Evolutionary conservation across 2,797 vertebrate species (phyloP).

Genomic region (Staurois parvus): DNA sequence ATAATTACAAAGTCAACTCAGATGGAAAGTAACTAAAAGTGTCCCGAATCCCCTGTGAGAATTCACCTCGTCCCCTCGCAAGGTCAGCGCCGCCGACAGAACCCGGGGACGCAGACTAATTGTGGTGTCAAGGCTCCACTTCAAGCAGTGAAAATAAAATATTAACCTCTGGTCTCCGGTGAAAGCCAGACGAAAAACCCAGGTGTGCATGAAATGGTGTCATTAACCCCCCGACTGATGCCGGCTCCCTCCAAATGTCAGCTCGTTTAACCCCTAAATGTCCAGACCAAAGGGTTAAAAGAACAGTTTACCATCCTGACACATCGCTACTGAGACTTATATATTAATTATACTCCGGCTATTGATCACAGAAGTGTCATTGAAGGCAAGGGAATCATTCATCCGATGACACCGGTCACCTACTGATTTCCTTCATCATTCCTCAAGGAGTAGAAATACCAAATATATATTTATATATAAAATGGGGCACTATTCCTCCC

Average conservation of each 20-base stretch:
- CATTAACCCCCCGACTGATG: constrained; percentile 22
- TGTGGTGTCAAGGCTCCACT: constrained; percentile 41
- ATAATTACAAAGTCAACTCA: constrained; percentile 46
- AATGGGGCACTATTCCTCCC: too few relatives aligned
- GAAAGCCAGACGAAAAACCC: constrained; percentile 23
- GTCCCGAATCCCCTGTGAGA: not conserved
- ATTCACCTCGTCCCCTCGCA: constrained; percentile 27
- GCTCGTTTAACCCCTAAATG: not conserved
- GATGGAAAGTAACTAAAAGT: constrained; percentile 49
- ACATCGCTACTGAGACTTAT: not conserved
- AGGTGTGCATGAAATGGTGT: constrained; percentile 47
- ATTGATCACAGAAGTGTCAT: too few relatives aligned
- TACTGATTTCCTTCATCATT: too few relatives aligned
- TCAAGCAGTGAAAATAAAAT: constrained; percentile 43
- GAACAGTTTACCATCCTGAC: not conserved
- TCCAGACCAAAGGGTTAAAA: not conserved
- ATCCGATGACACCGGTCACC: too few relatives aligned
- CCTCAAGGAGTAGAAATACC: too few relatives aligned
- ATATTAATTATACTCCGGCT: not conserved
- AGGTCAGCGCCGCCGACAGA: constrained; percentile 30
- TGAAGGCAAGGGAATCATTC: too few relatives aligned
- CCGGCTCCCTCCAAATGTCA: not conserved
- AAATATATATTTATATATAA: too few relatives aligned
- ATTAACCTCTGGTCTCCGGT: constrained; percentile 34
- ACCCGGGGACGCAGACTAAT: constrained; percentile 43